These are phyloP conservation scores for Naso thynnoides DNA, from an alignment of 2,797 vertebrate genomes.

Conservation along the genomic window DNA sequence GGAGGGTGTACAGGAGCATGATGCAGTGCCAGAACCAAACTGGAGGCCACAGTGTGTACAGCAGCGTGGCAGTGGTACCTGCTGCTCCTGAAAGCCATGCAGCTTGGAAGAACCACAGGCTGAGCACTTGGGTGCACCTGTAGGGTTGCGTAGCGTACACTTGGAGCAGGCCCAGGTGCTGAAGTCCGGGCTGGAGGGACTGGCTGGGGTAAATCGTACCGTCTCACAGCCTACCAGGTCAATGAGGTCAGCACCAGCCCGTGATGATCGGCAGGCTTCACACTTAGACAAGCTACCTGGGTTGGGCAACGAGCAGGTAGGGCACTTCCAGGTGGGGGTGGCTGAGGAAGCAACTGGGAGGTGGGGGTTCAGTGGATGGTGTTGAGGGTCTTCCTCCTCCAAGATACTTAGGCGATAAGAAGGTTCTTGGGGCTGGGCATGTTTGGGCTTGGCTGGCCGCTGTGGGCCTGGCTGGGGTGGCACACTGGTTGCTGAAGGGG, in stretches of 20 bases:
- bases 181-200: constrained; percentile 95
- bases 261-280: constrained; percentile 84
- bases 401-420: constrained; percentile 90
- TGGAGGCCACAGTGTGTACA: constrained; percentile 84
- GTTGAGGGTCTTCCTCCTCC: constrained; percentile 89
- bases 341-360: constrained; percentile 52
- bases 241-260: constrained; percentile 87
- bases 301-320: constrained; percentile 85
- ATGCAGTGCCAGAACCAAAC: constrained; percentile 36
- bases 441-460: constrained; percentile 80
- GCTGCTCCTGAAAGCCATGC: constrained; percentile 93
- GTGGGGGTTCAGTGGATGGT: constrained; percentile 69
- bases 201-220: constrained; percentile 93
- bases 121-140: constrained; percentile 88
- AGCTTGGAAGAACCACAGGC: constrained; percentile 94
- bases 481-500: constrained; percentile 76
- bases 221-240: constrained; percentile 90
- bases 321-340: constrained; percentile 88
- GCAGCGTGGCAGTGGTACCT: constrained; percentile 59
- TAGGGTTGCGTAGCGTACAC: constrained; percentile 95
- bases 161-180: constrained; percentile 96
- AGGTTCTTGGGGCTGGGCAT: constrained; percentile 85
- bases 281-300: constrained; percentile 75
- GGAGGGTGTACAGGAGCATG: constrained; percentile 78
- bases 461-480: constrained; percentile 79